Conservation (phyloP, 30 jellyfish, hydroid and myxozoan genomes). For the Calvadosia cruxmelitensis region DNA sequence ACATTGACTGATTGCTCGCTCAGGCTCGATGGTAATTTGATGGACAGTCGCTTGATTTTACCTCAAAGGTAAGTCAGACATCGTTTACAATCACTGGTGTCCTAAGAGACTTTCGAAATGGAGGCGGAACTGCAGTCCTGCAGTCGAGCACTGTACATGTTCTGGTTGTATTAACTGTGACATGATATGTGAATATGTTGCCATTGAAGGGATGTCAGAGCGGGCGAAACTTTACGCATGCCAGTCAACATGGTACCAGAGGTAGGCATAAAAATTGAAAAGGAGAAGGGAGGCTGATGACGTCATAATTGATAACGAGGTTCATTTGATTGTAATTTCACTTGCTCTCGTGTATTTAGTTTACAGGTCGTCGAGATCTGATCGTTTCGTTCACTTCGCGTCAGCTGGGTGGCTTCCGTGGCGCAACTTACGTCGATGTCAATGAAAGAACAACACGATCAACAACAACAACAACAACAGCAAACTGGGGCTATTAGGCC, state of each 20-base stretch:
- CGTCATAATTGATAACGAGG: not conserved
- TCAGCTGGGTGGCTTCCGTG: slow-evolving; percentile 73
- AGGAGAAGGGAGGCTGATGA: no score
- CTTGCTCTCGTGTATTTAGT: slow-evolving; percentile 14
- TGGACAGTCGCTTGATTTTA: slow-evolving; percentile 48
- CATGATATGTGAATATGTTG: not conserved
- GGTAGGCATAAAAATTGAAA: slow-evolving; percentile 20
- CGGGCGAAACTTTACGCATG: slow-evolving; percentile 56
- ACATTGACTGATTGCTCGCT: slow-evolving; percentile 59
- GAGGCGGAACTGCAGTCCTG: no score
- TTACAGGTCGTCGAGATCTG: slow-evolving; percentile 54
- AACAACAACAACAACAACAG: no score
- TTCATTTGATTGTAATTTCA: not conserved
- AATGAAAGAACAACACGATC: not conserved
- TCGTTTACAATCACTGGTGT: no score
- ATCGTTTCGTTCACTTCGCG: slow-evolving; percentile 54
- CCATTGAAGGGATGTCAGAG: slow-evolving; percentile 42
- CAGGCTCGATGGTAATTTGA: slow-evolving; percentile 61
- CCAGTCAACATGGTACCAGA: slow-evolving; percentile 57
- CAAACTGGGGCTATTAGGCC: no score
- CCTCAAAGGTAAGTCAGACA: slow-evolving; percentile 62
- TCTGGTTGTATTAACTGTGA: no score
- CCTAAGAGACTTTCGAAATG: not conserved
- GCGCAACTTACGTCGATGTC: slow-evolving; percentile 41
- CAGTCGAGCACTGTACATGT: no score